phyloP scores from a whole-genome alignment of 2,888 invertebrate genomes.

The Poecilobothrus nobilitatus region DNA sequence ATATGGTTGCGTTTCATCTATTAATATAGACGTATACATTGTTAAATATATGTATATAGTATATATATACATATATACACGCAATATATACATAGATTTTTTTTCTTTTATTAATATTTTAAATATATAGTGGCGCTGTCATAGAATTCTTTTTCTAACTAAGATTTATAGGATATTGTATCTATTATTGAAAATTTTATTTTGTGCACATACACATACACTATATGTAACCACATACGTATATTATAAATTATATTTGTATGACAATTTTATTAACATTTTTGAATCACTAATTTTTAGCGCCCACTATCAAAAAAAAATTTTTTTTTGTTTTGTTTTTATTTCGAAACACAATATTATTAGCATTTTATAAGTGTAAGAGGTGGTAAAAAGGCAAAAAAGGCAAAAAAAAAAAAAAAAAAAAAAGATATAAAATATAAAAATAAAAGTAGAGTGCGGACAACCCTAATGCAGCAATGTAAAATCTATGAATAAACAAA shows the following conservation, averaged over 20 bases:
- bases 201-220: too few relatives aligned
- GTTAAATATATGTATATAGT: not conserved
- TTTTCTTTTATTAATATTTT: not conserved
- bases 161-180: not conserved
- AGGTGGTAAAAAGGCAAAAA: too few relatives aligned
- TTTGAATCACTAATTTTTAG: not conserved
- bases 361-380: too few relatives aligned
- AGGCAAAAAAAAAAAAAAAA: too few relatives aligned
- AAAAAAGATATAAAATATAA: too few relatives aligned
- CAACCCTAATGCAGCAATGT: not conserved
- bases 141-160: not conserved
- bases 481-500: not conserved
- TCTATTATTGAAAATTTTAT: not conserved
- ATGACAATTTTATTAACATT: not conserved
- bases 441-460: too few relatives aligned
- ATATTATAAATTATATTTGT: not conserved
- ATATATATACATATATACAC: not conserved
- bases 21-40: not conserved
- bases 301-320: not conserved
- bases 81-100: not conserved
- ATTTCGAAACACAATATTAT: too few relatives aligned
- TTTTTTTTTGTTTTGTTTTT: too few relatives aligned
- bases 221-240: not conserved
- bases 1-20: not conserved
- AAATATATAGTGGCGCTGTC: not conserved